Percentiles rank a stretch among this genome's conserved stretches.
Evolutionary conservation across 2,113 vertebrate species (phyloP).

Genomic region (Noctilio leporinus): DNA sequence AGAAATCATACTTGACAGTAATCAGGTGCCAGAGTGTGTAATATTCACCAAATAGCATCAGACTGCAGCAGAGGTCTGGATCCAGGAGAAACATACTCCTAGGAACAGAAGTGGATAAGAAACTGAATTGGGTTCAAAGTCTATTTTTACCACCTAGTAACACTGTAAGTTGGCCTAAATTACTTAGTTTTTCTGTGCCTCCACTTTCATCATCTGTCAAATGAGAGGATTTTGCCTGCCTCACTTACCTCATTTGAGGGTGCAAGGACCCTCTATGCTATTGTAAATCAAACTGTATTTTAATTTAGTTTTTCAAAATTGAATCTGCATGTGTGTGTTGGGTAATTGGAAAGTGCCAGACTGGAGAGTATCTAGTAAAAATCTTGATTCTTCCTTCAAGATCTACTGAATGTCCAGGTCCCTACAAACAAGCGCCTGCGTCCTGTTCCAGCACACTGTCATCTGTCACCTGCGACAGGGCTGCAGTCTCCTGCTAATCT

Average conservation of each 20-base stretch:
- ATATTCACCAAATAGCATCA: not conserved
- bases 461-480: not conserved
- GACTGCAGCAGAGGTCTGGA: not conserved
- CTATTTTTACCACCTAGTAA: not conserved
- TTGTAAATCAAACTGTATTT: not conserved
- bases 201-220: not conserved
- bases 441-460: rapidly evolving
- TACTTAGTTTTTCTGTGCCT: not conserved
- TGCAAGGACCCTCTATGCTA: not conserved
- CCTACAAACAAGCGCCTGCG: not conserved
- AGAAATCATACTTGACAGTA: not conserved
- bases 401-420: not conserved
- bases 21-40: not conserved
- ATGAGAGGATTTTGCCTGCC: not conserved
- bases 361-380: not conserved
- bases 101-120: not conserved
- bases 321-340: not conserved
- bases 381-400: not conserved
- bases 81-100: not conserved
- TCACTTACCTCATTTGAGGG: not conserved
- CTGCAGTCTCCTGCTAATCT: not conserved
- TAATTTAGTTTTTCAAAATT: not conserved
- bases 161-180: not conserved
- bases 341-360: not conserved
- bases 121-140: not conserved